A percentile compares a stretch with the other conserved stretches of the same genome.
These are phyloP conservation scores for Campylomormyrus numenius DNA, from an alignment of 2,113 vertebrate species.

Conservation along the genomic window DNA sequence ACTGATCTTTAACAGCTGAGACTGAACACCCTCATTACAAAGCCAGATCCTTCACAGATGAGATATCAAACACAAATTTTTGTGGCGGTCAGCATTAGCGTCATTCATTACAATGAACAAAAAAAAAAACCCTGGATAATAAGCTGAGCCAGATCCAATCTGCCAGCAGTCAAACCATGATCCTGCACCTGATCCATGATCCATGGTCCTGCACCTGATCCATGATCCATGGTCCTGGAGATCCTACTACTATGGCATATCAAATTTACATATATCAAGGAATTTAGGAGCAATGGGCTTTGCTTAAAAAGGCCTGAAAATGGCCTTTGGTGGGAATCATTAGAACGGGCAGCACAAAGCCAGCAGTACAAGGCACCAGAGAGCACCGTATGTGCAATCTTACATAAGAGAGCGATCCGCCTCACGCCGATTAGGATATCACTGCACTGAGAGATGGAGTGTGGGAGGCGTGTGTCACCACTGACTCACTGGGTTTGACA, in stretches of 20 bases:
- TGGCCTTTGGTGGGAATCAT: not conserved
- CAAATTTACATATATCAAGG: not conserved
- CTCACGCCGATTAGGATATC: slow-evolving; percentile 1
- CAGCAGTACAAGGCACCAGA: not conserved
- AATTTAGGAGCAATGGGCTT: not conserved
- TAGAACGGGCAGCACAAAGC: not conserved
- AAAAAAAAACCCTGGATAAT: not conserved
- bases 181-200: not conserved
- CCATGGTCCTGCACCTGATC: not conserved
- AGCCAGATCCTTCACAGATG: not conserved
- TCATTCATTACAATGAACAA: not conserved
- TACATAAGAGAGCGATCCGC: not conserved
- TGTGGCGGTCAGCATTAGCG: not conserved
- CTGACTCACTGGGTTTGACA: slow-evolving; percentile 1
- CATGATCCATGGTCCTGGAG: not conserved
- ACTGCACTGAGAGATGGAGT: not conserved
- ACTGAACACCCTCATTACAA: not conserved
- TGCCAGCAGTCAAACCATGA: not conserved
- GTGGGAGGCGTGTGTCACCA: slow-evolving; percentile 1
- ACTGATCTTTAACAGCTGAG: not conserved
- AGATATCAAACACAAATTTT: not conserved
- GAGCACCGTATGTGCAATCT: not conserved
- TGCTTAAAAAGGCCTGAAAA: not conserved
- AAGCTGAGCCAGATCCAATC: not conserved
- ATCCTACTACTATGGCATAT: not conserved